Evolutionary conservation across 1,140 invertebrate genomes (phyloP).

Genomic region (Hycleus phaleratus): DNA sequence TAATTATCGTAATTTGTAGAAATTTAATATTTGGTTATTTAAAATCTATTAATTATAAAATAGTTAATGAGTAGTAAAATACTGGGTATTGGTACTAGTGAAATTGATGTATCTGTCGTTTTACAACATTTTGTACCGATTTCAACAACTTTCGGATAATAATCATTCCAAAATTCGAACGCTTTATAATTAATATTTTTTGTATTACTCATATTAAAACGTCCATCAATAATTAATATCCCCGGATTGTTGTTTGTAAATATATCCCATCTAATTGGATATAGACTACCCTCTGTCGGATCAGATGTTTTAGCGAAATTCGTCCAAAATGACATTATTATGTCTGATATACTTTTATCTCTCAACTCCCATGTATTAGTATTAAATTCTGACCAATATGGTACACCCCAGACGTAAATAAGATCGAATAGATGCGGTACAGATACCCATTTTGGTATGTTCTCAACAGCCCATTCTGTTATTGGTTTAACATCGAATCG

Average conservation of each 20-base stretch:
- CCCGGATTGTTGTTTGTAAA: constrained; percentile 53
- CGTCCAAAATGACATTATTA: constrained; percentile 66
- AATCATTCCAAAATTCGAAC: constrained; percentile 73
- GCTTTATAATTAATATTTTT: constrained; percentile 61
- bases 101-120: constrained; percentile 32
- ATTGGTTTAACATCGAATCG: constrained; percentile 67
- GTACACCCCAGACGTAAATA: constrained; percentile 69
- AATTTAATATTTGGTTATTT: too few relatives aligned
- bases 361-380: constrained; percentile 56
- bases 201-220: constrained; percentile 61
- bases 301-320: constrained; percentile 65
- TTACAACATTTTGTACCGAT: constrained; percentile 64
- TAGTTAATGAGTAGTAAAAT: too few relatives aligned
- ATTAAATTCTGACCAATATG: constrained; percentile 49
- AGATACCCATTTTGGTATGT: constrained; percentile 63
- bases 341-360: constrained; percentile 67
- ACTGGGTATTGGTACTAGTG: too few relatives aligned
- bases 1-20: too few relatives aligned
- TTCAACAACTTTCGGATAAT: constrained; percentile 64
- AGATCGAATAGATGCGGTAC: constrained; percentile 73
- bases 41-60: too few relatives aligned
- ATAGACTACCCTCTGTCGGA: constrained; percentile 56
- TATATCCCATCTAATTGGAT: constrained; percentile 60
- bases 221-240: constrained; percentile 63
- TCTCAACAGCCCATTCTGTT: constrained; percentile 50